phyloP scores from a whole-genome alignment of 2,888 invertebrate genomes.

The Nebria brevicollis region DNA sequence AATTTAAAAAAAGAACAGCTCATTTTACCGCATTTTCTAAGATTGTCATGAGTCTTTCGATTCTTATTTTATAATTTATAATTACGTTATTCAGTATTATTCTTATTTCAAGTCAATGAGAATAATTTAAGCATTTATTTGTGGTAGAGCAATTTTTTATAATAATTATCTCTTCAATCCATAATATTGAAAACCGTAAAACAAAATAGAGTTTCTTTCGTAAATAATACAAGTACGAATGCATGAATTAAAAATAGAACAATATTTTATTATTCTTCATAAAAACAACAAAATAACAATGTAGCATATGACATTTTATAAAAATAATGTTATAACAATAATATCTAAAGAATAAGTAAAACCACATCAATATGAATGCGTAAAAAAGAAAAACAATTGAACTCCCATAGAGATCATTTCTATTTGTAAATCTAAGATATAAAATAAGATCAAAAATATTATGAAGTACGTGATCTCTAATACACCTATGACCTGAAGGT shows the following conservation, averaged over 20 bases:
- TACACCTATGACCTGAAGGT: background rate
- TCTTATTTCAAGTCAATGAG: too few relatives aligned
- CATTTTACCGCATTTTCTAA: too few relatives aligned
- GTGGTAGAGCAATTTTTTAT: too few relatives aligned
- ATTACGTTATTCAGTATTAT: too few relatives aligned
- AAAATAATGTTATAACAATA: constrained; percentile 39
- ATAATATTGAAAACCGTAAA: too few relatives aligned
- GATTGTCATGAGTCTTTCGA: too few relatives aligned
- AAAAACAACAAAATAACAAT: constrained; percentile 44
- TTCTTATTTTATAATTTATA: too few relatives aligned
- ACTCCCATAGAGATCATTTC: background rate
- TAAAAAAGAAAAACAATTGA: background rate
- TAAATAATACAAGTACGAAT: background rate
- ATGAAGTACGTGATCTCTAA: constrained; percentile 22
- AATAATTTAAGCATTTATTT: background rate
- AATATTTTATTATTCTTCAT: constrained; percentile 36
- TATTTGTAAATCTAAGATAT: background rate
- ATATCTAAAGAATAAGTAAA: constrained; percentile 39
- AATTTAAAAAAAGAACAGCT: too few relatives aligned
- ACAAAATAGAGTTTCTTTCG: too few relatives aligned
- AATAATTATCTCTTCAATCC: too few relatives aligned
- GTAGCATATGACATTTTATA: constrained; percentile 33
- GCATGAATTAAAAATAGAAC: constrained; percentile 37
- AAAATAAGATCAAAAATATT: background rate
- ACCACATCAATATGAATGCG: constrained; percentile 38